Conservation (phyloP, 2,797 vertebrate genomes). For the Miichthys miiuy region DNA sequence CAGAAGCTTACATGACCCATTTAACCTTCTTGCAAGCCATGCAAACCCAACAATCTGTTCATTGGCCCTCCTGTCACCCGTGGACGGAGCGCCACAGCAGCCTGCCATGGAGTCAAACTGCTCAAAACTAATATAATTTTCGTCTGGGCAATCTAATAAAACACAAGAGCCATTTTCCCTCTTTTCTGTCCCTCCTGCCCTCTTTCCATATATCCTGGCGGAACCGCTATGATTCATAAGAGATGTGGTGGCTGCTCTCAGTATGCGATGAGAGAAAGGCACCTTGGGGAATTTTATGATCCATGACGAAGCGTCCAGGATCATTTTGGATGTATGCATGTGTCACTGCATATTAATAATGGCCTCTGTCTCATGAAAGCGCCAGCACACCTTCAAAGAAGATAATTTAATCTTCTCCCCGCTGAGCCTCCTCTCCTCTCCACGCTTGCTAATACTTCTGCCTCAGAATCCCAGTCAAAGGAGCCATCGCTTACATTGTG, state of each 20-base stretch:
- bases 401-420: constrained; percentile 83
- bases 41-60: constrained; percentile 68
- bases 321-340: constrained; percentile 85
- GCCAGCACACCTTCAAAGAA: constrained; percentile 77
- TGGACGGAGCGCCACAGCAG: constrained; percentile 44
- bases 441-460: constrained; percentile 65
- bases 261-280: constrained; percentile 82
- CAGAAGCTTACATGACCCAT: constrained; percentile 55
- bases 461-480: constrained; percentile 68
- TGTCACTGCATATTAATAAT: constrained; percentile 87
- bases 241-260: constrained; percentile 68
- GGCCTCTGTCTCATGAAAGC: constrained; percentile 80
- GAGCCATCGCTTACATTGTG: constrained; percentile 66
- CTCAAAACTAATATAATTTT: constrained; percentile 78
- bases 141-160: constrained; percentile 80
- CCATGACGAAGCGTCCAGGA: constrained; percentile 83
- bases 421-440: constrained; percentile 69
- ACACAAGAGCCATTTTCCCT: constrained; percentile 59
- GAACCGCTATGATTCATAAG: constrained; percentile 77
- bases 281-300: constrained; percentile 88
- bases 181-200: constrained; percentile 51
- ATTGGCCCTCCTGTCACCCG: constrained; percentile 70
- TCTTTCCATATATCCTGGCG: constrained; percentile 65
- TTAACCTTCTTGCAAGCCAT: constrained; percentile 65
- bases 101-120: constrained; percentile 60